Evolutionary conservation across 2,113 vertebrate species (phyloP).

Genomic region (Ursus arctos): DNA sequence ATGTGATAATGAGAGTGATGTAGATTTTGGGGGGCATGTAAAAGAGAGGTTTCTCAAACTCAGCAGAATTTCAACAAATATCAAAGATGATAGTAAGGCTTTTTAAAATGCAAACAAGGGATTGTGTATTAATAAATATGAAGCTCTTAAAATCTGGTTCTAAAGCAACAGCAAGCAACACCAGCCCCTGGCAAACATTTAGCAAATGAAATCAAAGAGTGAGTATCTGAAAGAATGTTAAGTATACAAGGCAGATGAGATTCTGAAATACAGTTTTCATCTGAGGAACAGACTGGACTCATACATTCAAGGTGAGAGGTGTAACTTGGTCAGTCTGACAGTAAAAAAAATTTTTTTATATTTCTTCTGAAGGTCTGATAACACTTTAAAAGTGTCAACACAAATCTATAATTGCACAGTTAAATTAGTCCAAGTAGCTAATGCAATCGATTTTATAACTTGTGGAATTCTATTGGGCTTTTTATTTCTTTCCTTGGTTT

Average conservation of each 20-base stretch:
- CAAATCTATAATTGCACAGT: background rate
- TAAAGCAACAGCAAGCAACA: background rate
- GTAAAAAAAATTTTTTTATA: background rate
- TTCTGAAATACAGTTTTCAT: background rate
- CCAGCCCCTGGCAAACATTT: background rate
- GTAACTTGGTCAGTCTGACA: background rate
- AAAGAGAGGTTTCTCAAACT: background rate
- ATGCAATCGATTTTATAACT: background rate
- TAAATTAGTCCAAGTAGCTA: background rate
- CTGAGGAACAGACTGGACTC: background rate
- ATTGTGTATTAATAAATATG: background rate
- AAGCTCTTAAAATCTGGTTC: background rate
- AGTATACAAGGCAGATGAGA: background rate
- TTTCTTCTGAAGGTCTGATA: background rate
- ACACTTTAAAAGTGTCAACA: background rate
- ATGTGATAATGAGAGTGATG: constrained; percentile 14
- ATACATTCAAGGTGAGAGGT: background rate
- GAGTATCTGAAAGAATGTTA: background rate
- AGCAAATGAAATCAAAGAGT: background rate
- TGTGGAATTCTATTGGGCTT: background rate
- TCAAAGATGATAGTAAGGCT: background rate
- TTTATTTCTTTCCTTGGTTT: background rate
- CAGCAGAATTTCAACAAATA: constrained; percentile 11
- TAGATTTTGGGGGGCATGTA: background rate
- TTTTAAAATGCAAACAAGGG: background rate